phyloP scores from a whole-genome alignment of 2,797 vertebrate genomes.

The Miichthys miiuy region DNA sequence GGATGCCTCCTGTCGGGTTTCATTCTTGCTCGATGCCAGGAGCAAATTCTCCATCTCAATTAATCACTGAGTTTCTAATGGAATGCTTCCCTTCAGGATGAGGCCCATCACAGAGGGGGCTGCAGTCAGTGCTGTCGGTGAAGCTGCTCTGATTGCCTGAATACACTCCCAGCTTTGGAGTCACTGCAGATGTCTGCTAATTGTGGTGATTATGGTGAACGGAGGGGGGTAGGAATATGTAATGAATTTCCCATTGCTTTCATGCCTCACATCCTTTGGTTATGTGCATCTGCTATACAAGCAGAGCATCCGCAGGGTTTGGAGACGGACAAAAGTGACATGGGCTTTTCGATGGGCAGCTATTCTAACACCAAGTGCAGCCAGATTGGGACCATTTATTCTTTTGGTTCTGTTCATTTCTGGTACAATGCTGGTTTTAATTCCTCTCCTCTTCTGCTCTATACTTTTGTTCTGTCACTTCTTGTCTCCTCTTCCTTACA shows the following conservation, averaged over 20 bases:
- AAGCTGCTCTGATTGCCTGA: constrained; percentile 84
- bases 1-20: constrained; percentile 73
- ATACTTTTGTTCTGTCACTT: constrained; percentile 29
- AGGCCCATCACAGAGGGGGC: constrained; percentile 82
- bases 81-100: constrained; percentile 84
- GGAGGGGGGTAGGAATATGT: constrained; percentile 85
- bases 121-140: constrained; percentile 75
- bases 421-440: constrained; percentile 52
- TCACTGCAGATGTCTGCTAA: constrained; percentile 88
- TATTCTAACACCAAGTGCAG: constrained; percentile 67
- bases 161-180: constrained; percentile 81
- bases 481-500: constrained; percentile 17
- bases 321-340: constrained; percentile 77
- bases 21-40: constrained; percentile 69
- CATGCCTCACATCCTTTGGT: constrained; percentile 82
- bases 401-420: constrained; percentile 53
- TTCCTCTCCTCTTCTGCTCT: constrained; percentile 39
- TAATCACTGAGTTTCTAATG: constrained; percentile 84
- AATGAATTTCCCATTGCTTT: constrained; percentile 87
- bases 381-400: constrained; percentile 76
- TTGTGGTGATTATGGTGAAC: constrained; percentile 87
- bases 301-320: constrained; percentile 79
- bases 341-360: constrained; percentile 69
- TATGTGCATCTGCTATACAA: constrained; percentile 81
- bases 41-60: constrained; percentile 81